A percentile compares a stretch with the other conserved stretches of the same genome.
Conservation (phyloP, 1,140 invertebrate species). For the Drosophila erecta region DNA sequence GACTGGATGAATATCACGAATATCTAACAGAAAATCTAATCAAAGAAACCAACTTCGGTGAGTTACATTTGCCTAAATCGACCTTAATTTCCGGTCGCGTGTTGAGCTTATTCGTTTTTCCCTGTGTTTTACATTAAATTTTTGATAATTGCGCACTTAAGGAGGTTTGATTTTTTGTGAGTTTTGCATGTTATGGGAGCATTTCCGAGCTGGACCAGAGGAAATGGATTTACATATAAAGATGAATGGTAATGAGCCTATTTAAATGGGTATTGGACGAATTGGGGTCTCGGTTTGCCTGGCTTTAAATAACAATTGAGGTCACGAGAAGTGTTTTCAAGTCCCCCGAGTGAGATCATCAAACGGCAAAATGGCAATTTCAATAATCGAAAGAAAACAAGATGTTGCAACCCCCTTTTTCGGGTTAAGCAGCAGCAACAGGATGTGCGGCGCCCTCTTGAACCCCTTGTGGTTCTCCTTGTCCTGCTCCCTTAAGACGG, state of each 20-base stretch:
- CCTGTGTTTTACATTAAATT: slow-evolving; percentile 69
- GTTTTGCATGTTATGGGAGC: slow-evolving; percentile 72
- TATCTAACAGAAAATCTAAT: slow-evolving; percentile 41
- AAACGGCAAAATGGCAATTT: slow-evolving; percentile 71
- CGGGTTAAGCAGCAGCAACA: slow-evolving; percentile 35
- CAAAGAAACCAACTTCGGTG: slow-evolving; percentile 54
- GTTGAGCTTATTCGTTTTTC: slow-evolving; percentile 39
- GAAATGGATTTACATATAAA: slow-evolving; percentile 83
- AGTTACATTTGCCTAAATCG: slow-evolving; percentile 71
- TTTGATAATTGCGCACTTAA: slow-evolving; percentile 72
- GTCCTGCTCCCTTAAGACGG: slow-evolving; percentile 63
- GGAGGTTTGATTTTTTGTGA: slow-evolving; percentile 35
- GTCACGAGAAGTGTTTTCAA: slow-evolving; percentile 32
- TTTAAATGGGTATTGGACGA: slow-evolving; percentile 49
- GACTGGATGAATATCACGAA: slow-evolving; percentile 28
- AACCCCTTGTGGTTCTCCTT: slow-evolving; percentile 31
- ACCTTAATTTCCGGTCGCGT: slow-evolving; percentile 82
- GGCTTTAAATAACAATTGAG: slow-evolving; percentile 65
- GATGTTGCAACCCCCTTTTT: slow-evolving; percentile 55
- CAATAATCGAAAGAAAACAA: slow-evolving; percentile 84
- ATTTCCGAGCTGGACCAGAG: slow-evolving; percentile 63
- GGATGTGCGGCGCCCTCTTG: slow-evolving; percentile 42
- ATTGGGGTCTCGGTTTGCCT: slow-evolving; percentile 14
- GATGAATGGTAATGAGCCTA: slow-evolving; percentile 58
- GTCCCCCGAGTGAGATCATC: slow-evolving; percentile 65